Base-by-base conservation (phyloP, 2,113 vertebrate genomes). In the Arenaria interpres region DNA sequence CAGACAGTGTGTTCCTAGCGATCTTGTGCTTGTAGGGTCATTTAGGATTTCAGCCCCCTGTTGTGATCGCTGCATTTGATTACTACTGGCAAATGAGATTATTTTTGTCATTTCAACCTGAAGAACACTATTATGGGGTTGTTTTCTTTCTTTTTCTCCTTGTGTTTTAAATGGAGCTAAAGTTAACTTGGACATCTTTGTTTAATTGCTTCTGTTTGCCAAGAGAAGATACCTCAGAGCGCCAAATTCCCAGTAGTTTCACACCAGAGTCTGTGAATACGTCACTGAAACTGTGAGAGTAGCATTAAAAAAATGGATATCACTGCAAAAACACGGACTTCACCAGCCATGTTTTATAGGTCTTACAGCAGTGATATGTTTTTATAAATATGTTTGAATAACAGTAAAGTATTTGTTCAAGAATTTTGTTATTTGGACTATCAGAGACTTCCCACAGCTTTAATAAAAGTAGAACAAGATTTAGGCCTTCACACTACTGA, bases 171-270 rank as follows among this genome's bases (percentile, higher is more conserved):
- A 78, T n/a, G 22, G 19, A 93, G 33, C 8, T 95, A 82, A 97
- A 92, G 69, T 90, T 95, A 94, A 35, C 33, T 57, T 63, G 68
- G 10, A 6, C 54, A 67, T 63, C 53, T 85, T 35, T 84, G 27
- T 92, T 91, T 87, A 96, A 67, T 59, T 83, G 28, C 81, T 96
- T 89, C 90, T 93, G 46, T 93, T 97, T 95, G 69, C 45, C 91
- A 95, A 68, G 67, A 88, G 56, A 92, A 81, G 43, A 4, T 78
- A 57, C 54, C 81, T 87, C 89, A 85, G 73, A 72, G 60, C 25
- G 94, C 33, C 19, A 94, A 94, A 91, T 57, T 30, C 54, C 5
- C 51, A 50, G 62, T 56, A 82, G 66, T 94, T 96, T 95, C 35
- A 89, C 80, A 91, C 28, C 56, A 78, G 54, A 66, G 59, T 81